Conservation (phyloP, 2,113 vertebrate genomes). For the Gavialis gangeticus region DNA sequence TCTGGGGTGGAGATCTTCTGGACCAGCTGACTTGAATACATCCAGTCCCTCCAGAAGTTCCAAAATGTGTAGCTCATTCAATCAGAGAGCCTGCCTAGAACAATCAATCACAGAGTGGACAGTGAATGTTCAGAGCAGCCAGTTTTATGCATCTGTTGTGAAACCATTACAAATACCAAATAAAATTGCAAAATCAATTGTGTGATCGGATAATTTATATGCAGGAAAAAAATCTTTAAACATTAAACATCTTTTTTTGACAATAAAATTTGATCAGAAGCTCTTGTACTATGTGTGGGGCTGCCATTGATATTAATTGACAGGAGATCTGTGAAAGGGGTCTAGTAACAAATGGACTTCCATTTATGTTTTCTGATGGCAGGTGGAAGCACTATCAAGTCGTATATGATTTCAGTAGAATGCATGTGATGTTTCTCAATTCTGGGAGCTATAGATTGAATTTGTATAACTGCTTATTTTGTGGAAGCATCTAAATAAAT, state of each 20-base stretch:
- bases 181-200: background rate
- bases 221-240: background rate
- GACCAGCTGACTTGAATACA: too few relatives aligned
- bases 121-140: background rate
- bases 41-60: too few relatives aligned
- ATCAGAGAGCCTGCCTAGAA: background rate
- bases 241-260: background rate
- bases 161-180: conserved; percentile 17
- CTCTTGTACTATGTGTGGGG: background rate
- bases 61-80: background rate
- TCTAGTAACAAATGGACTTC: conserved; percentile 49
- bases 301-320: conserved; percentile 31
- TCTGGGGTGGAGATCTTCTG: too few relatives aligned
- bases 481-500: background rate
- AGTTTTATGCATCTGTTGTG: background rate
- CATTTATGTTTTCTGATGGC: conserved; percentile 48
- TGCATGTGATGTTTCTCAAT: background rate
- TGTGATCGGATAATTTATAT: background rate
- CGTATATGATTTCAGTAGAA: conserved; percentile 27
- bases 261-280: background rate
- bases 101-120: background rate
- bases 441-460: background rate
- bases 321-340: conserved; percentile 14
- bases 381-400: conserved; percentile 26
- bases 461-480: conserved; percentile 21